A percentile compares a stretch with the other conserved stretches of the same genome.
phyloP scores from a whole-genome alignment of 2,797 vertebrate genomes.

The Liasis olivaceus region DNA sequence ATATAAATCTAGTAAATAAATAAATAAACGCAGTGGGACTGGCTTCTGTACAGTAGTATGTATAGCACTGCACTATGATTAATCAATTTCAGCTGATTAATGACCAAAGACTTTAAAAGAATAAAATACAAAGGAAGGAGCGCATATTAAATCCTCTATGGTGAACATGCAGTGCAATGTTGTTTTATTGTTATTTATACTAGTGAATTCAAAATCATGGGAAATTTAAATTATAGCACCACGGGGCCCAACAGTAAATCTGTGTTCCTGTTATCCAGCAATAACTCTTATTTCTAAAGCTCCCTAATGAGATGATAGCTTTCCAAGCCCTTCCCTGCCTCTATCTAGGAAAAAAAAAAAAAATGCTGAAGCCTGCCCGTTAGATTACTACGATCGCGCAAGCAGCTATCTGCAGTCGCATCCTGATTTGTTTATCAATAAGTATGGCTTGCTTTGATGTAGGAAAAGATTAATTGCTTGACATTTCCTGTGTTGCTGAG shows the following conservation, averaged over 20 bases:
- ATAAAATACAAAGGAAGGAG: not conserved
- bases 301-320: not conserved
- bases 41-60: not conserved
- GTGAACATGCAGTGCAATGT: not conserved
- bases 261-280: not conserved
- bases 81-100: not conserved
- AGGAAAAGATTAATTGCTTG: conserved; percentile 31
- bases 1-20: not conserved
- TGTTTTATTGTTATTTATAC: conserved; percentile 4
- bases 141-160: not conserved
- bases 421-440: conserved; percentile 26
- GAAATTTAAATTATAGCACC: not conserved
- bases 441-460: not conserved
- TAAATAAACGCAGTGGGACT: not conserved
- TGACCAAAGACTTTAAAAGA: not conserved
- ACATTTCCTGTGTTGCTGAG: conserved; percentile 20
- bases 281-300: not conserved
- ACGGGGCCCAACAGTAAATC: not conserved
- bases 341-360: not conserved
- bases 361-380: not conserved
- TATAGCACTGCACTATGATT: not conserved
- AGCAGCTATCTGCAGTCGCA: conserved; percentile 20
- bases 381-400: conserved; percentile 1
- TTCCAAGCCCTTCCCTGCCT: not conserved
- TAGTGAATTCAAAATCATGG: not conserved